Evolutionary conservation across 2,888 invertebrate genomes (phyloP).

Genomic region (Euzetes globulus): DNA sequence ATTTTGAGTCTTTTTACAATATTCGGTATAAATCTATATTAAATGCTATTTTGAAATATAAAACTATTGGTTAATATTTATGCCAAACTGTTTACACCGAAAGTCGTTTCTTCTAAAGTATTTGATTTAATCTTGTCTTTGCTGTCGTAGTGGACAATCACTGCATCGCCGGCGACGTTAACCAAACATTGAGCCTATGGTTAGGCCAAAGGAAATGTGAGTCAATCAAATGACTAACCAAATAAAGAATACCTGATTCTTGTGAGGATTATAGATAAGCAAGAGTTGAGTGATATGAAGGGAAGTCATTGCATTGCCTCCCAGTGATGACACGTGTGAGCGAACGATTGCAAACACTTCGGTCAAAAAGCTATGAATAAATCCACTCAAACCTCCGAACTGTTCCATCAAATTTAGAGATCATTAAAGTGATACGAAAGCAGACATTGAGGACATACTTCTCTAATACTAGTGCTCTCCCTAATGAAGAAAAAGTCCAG

Average conservation of each 20-base stretch:
- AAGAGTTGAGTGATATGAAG: constrained; percentile 88
- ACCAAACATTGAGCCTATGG: constrained; percentile 85
- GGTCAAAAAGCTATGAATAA: constrained; percentile 84
- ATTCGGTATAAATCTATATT: too few species aligned
- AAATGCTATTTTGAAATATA: not conserved
- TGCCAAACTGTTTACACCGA: not conserved
- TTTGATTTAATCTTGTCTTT: constrained; percentile 5
- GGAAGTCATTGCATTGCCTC: constrained; percentile 90
- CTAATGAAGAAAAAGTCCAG: constrained; percentile 89
- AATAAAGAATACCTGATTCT: constrained; percentile 70
- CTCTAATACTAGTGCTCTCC: constrained; percentile 83
- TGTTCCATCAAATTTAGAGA: constrained; percentile 42
- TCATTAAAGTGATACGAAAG: not conserved
- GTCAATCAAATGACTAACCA: not conserved
- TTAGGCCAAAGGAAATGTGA: constrained; percentile 41
- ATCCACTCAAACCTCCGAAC: constrained; percentile 80
- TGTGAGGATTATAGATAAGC: constrained; percentile 83
- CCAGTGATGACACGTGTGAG: constrained; percentile 83
- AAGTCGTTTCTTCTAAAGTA: not conserved
- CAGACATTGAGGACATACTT: constrained; percentile 48
- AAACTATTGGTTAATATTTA: not conserved
- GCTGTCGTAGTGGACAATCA: constrained; percentile 47
- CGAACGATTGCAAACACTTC: constrained; percentile 88
- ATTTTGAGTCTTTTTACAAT: too few species aligned
- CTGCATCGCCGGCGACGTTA: constrained; percentile 91